A percentile compares a stretch with the other conserved stretches of the same genome.
phyloP scores from a whole-genome alignment of 2,888 invertebrate species.

The Eudemis profundana region DNA sequence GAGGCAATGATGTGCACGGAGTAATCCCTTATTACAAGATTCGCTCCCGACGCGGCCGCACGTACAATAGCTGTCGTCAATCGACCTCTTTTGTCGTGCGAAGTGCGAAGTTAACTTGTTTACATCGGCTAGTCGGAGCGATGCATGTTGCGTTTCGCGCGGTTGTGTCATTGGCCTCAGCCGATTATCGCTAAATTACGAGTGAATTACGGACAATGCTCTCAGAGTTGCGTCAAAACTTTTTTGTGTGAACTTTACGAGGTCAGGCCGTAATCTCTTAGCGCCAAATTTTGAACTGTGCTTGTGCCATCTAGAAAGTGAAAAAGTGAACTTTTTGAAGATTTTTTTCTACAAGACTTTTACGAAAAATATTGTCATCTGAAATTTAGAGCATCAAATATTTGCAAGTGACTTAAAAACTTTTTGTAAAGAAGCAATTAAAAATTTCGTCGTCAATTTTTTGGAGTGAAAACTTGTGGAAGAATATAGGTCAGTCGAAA shows the following conservation, averaged over 20 bases:
- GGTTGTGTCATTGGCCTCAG: constrained; percentile 80
- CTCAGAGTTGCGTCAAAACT: constrained; percentile 66
- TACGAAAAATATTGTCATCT: constrained; percentile 45
- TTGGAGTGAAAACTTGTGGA: constrained; percentile 1
- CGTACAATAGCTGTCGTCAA: constrained; percentile 74
- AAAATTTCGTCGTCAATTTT: neutral
- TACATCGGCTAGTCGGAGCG: constrained; percentile 73
- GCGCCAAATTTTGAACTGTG: constrained; percentile 68
- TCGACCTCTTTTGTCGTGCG: constrained; percentile 78
- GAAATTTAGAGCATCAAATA: constrained; percentile 22
- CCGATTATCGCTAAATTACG: constrained; percentile 73
- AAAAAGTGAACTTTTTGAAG: constrained; percentile 64
- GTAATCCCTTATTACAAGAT: constrained; percentile 84
- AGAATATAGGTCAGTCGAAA: constrained; percentile 19
- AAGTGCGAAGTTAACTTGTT: constrained; percentile 79
- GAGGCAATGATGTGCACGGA: constrained; percentile 83
- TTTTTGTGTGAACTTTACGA: constrained; percentile 75
- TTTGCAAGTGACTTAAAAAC: constrained; percentile 21
- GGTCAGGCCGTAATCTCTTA: constrained; percentile 64
- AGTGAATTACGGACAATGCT: constrained; percentile 77
- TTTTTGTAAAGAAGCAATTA: constrained; percentile 1
- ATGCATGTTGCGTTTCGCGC: constrained; percentile 79
- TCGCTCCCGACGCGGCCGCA: constrained; percentile 79
- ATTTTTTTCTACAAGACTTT: constrained; percentile 51
- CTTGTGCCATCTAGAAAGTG: constrained; percentile 56